Evolutionary conservation across 2,888 invertebrate species (phyloP).

Genomic region (Molanna angustata): DNA sequence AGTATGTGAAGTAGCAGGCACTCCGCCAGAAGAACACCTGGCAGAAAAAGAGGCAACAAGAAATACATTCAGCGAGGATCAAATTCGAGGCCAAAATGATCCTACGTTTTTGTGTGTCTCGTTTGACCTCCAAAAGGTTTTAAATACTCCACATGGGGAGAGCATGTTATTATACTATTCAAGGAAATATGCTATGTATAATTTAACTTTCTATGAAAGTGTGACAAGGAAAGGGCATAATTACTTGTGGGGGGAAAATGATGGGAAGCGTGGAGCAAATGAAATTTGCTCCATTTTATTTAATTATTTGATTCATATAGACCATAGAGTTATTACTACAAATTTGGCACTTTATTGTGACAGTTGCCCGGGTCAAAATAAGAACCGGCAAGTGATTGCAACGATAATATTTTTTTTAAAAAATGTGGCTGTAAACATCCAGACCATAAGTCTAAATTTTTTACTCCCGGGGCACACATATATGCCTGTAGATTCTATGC

Average conservation of each 20-base stretch:
- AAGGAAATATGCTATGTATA: slow-evolving; percentile 3
- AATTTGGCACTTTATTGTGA: neutral
- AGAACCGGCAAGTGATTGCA: neutral
- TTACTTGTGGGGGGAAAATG: neutral
- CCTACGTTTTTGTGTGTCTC: slow-evolving; percentile 2
- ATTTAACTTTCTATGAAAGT: neutral
- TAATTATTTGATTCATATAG: neutral
- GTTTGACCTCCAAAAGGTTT: slow-evolving; percentile 7
- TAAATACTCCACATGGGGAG: slow-evolving; percentile 8
- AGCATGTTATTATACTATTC: slow-evolving; percentile 7
- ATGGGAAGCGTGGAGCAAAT: neutral
- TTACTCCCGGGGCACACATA: slow-evolving; percentile 3
- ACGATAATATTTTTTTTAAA: slow-evolving; percentile 2
- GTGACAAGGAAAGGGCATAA: neutral
- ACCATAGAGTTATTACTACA: neutral
- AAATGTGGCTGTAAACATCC: neutral
- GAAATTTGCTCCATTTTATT: too few species aligned
- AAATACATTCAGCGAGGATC: neutral
- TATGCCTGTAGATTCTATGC: slow-evolving; percentile 4
- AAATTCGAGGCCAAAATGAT: slow-evolving; percentile 9
- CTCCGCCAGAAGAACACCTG: slow-evolving; percentile 1
- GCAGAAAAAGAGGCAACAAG: slow-evolving; percentile 2
- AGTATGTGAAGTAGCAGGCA: neutral
- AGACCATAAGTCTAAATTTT: neutral
- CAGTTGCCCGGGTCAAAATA: neutral